A percentile compares a stretch with the other conserved stretches of the same genome.
Evolutionary conservation across 2,888 invertebrate genomes (phyloP).

Genomic region (Drosophila emarginata): DNA sequence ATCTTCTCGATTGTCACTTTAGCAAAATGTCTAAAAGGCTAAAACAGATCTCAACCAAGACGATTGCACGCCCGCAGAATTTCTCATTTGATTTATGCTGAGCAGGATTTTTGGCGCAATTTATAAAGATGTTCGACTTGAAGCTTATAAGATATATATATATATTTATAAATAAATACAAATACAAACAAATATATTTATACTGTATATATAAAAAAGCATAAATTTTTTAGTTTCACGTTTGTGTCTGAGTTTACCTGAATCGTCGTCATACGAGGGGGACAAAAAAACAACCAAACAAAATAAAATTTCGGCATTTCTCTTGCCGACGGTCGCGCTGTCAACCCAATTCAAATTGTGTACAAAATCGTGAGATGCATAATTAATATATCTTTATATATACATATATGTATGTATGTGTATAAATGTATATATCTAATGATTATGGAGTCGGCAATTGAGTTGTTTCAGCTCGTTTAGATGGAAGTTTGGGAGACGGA

Average conservation of each 20-base stretch:
- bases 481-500: neutral
- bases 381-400: constrained; percentile 60
- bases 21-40: constrained; percentile 5
- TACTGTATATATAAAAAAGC: constrained; percentile 38
- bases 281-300: constrained; percentile 43
- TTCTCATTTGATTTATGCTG: constrained; percentile 70
- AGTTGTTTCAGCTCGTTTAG: constrained; percentile 47
- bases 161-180: constrained; percentile 21
- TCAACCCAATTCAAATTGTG: constrained; percentile 78
- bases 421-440: constrained; percentile 48
- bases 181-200: constrained; percentile 15
- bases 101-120: constrained; percentile 57
- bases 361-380: constrained; percentile 74
- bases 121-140: constrained; percentile 72
- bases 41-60: constrained; percentile 54
- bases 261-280: constrained; percentile 26
- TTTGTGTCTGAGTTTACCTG: constrained; percentile 56
- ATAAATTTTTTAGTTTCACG: constrained; percentile 52
- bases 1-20: constrained; percentile 1
- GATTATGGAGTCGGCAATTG: constrained; percentile 64
- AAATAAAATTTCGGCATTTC: constrained; percentile 33
- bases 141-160: constrained; percentile 32
- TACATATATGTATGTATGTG: neutral
- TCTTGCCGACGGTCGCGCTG: constrained; percentile 47
- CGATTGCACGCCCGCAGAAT: constrained; percentile 69